Evolutionary conservation across 2,888 invertebrate genomes (phyloP), one percentile per base, ranked within the genome.

Genomic region (Drosophila hamatofila): DNA sequence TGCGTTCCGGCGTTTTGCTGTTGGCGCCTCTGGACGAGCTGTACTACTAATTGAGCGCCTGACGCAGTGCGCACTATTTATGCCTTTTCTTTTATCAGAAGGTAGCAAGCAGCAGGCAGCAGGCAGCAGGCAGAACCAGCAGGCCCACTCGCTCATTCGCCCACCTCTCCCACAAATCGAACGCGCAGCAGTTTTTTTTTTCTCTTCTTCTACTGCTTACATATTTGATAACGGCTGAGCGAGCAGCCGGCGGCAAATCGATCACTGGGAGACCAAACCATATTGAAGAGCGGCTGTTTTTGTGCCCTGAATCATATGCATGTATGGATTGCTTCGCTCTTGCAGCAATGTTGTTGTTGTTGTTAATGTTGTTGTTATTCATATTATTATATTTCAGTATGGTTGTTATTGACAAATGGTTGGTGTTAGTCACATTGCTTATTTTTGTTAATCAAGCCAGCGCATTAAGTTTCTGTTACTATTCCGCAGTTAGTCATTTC

Each of bases 21-120:
- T 66, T 62, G 49, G 72, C 77, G 80, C 80, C 64, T 44, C 61
- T 62, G 72, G 62, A 73, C 56, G 65, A 72, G 30, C 42, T 77
- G 52, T 56, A 83, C 72, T 86, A 88, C 77, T 77, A 71, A 82
- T 58, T 58, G 83, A 73, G 72, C 62, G 60, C 52, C 61, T 73
- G 52, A 48, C 35, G 49, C 35, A 49, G 39, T 49, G 61, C 72
- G 78, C 70, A 75, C 78, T 88, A 88, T 83, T 75, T 88, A 83
- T 83, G 87, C 80, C 63, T 75, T 80, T 80, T 59, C 37, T 70
- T 71, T 78, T 78, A 80, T 76, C 77, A 69, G 30, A 48, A 46
- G 21, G 39, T 39, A 41, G 42, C 12, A 6, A 23, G 46, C 25
- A 25, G 25, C 44, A 7, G 25, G 25, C 25, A 46, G 68, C n/a